Percentiles rank a stretch among this genome's conserved stretches.
Conservation (phyloP, 2,797 vertebrate species). For the Melanotaenia maccullochi region DNA sequence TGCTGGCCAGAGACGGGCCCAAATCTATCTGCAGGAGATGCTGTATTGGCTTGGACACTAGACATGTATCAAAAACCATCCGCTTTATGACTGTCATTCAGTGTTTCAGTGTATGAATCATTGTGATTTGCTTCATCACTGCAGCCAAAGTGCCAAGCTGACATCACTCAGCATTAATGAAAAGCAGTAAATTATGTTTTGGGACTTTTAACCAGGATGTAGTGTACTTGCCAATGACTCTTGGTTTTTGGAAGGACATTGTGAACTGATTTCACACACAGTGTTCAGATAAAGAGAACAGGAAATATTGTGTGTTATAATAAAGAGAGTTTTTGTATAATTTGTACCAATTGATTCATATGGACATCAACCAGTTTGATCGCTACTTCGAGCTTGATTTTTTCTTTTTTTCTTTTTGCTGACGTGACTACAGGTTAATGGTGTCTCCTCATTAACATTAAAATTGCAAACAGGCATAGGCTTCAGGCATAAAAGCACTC, state of each 20-base stretch:
- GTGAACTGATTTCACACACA: no score
- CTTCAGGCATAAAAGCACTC: conserved; percentile 11
- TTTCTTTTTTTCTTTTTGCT: background rate
- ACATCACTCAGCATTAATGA: background rate
- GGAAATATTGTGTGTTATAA: background rate
- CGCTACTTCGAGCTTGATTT: background rate
- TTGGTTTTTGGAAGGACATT: background rate
- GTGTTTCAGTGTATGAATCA: background rate
- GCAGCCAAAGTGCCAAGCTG: background rate
- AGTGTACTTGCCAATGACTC: background rate
- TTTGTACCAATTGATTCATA: background rate
- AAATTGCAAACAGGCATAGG: background rate
- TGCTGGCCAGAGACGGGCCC: no score
- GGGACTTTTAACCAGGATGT: background rate
- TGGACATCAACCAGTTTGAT: conserved; percentile 8
- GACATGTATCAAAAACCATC: background rate
- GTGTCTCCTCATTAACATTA: background rate
- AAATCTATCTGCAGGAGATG: no score
- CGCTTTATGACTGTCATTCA: background rate
- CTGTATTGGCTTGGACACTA: no score
- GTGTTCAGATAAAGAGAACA: no score
- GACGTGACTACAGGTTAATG: background rate
- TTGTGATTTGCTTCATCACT: background rate
- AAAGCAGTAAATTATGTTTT: background rate
- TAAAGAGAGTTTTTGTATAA: background rate